phyloP scores from a whole-genome alignment of 2,113 vertebrate genomes.

The Clinocottus analis region DNA sequence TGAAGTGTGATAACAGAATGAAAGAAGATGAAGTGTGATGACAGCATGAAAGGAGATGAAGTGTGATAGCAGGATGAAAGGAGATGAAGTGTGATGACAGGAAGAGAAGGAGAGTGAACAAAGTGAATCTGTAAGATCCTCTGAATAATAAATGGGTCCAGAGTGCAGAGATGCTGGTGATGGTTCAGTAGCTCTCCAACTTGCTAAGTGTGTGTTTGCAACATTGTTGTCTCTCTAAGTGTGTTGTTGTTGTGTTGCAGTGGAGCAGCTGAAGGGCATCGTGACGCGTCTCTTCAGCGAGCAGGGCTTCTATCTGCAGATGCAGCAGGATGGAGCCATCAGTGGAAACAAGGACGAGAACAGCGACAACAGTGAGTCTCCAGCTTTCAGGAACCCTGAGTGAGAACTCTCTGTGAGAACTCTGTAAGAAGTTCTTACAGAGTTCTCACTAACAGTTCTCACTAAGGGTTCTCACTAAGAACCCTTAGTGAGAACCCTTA shows the following conservation, averaged over 20 bases:
- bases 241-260: constrained; percentile 74
- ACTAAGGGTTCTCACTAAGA: too few species aligned
- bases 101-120: not conserved
- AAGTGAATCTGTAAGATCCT: not conserved
- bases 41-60: too few species aligned
- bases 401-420: too few species aligned
- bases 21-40: too few species aligned
- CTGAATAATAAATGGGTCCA: constrained; percentile 5
- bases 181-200: not conserved
- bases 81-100: not conserved
- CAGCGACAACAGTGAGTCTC: constrained; percentile 94
- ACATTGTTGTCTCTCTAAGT: not conserved
- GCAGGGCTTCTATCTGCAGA: constrained; percentile 98
- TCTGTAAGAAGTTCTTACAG: too few species aligned
- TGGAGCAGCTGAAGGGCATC: constrained; percentile 98
- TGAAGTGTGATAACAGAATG: too few species aligned
- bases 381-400: too few species aligned
- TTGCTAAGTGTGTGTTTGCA: not conserved
- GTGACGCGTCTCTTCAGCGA: constrained; percentile 99
- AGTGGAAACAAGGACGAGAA: constrained; percentile 97
- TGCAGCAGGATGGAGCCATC: constrained; percentile 94
- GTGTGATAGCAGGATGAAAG: too few species aligned
- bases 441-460: too few species aligned
- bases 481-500: too few species aligned
- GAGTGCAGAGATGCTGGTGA: not conserved